phyloP scores from a whole-genome alignment of 2,888 invertebrate species.

The Amiota mariae region DNA sequence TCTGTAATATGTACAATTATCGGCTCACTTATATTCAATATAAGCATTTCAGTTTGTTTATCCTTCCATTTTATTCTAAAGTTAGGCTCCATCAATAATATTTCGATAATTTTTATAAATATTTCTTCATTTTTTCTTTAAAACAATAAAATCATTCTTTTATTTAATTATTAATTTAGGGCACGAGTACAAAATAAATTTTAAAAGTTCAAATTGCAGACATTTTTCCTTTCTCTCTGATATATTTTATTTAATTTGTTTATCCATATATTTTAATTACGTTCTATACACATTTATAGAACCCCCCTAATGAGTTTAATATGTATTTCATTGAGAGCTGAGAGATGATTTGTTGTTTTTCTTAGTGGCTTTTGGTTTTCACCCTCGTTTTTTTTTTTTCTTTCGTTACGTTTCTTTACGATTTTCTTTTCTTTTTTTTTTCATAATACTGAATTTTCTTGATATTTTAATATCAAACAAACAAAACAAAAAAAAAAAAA shows the following conservation, averaged over 20 bases:
- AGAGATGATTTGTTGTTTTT: constrained; percentile 60
- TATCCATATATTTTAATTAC: background rate
- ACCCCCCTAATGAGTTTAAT: constrained; percentile 39
- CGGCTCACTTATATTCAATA: too few species aligned
- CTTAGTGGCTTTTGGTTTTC: constrained; percentile 50
- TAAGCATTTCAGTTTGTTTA: too few species aligned
- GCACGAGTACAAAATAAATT: too few species aligned
- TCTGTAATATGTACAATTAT: too few species aligned
- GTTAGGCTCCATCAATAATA: too few species aligned
- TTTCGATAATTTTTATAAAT: too few species aligned
- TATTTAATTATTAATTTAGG: too few species aligned
- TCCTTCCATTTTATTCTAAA: too few species aligned
- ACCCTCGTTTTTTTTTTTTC: constrained; percentile 43
- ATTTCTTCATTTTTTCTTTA: too few species aligned
- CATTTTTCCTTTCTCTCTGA: background rate
- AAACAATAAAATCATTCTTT: too few species aligned
- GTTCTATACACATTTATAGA: background rate
- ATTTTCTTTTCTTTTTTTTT: constrained; percentile 43
- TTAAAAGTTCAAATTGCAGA: constrained; percentile 24
- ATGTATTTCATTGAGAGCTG: constrained; percentile 58
- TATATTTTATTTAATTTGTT: constrained; percentile 1
- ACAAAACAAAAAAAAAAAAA: constrained; percentile 34
- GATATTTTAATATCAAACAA: constrained; percentile 56
- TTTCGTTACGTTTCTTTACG: constrained; percentile 52
- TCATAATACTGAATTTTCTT: constrained; percentile 22